These are phyloP conservation scores for Lanistes nyassanus DNA, from an alignment of 1,140 invertebrate species.

Conservation along the genomic window DNA sequence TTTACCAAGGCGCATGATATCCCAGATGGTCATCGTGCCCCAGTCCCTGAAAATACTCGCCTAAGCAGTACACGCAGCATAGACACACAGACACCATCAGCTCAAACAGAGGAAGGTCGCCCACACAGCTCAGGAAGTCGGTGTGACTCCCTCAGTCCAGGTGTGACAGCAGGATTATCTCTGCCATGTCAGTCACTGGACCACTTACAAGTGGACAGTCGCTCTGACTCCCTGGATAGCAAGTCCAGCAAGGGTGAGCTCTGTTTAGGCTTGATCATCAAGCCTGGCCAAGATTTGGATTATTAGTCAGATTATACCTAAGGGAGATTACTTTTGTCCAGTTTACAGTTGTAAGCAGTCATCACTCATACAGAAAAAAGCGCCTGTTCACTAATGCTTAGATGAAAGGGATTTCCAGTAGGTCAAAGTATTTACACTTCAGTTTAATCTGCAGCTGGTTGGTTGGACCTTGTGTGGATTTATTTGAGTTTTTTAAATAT, in stretches of 20 bases:
- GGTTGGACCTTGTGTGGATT: no score
- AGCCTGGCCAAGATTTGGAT: no score
- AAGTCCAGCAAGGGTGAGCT: conserved; percentile 39
- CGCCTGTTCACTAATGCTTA: no score
- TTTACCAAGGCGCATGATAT: conserved; percentile 55
- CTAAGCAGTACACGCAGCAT: conserved; percentile 74
- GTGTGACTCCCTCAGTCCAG: conserved; percentile 62
- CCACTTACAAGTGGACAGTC: conserved; percentile 69
- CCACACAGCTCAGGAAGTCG: conserved; percentile 38
- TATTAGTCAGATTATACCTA: no score
- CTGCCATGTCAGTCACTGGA: conserved; percentile 5
- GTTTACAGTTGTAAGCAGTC: no score
- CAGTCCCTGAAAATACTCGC: conserved; percentile 79
- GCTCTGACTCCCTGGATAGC: conserved; percentile 50
- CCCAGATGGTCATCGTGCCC: conserved; percentile 85
- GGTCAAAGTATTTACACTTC: no score
- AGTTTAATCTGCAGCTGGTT: no score
- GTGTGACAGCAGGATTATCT: conserved; percentile 68
- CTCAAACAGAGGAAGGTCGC: conserved; percentile 63
- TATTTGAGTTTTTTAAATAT: no score
- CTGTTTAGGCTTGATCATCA: not conserved
- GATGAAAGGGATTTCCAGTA: no score
- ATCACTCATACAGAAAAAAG: no score
- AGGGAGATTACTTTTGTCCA: no score
- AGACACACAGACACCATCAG: conserved; percentile 84